Conservation (phyloP, 2,113 vertebrate genomes). For the Pelodiscus sinensis region DNA sequence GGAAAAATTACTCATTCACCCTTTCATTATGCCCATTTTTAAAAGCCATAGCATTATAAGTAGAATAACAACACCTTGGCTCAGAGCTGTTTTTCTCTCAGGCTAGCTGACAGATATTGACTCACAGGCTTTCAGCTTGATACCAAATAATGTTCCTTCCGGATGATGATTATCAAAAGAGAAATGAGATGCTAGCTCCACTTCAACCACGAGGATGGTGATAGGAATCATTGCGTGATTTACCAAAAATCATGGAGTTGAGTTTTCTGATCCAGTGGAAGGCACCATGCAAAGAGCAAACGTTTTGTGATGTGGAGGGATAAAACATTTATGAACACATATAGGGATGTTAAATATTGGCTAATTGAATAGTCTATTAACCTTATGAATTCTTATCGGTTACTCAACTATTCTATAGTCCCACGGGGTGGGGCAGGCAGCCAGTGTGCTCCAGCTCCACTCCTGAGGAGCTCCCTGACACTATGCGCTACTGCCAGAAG, state of each 20-base stretch:
- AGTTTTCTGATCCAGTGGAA: constrained; percentile 9
- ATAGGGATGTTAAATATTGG: too few relatives aligned
- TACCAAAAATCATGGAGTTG: constrained; percentile 12
- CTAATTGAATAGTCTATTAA: too few relatives aligned
- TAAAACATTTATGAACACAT: not conserved
- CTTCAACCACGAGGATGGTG: not conserved
- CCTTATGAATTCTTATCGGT: too few relatives aligned
- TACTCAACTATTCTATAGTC: too few relatives aligned
- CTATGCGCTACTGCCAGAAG: too few relatives aligned
- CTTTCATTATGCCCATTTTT: not conserved
- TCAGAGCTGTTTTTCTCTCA: not conserved
- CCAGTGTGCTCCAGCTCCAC: too few relatives aligned
- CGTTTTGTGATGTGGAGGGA: constrained; percentile 32
- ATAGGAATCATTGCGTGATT: constrained; percentile 25
- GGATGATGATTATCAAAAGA: not conserved
- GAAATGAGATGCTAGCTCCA: not conserved
- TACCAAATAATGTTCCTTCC: not conserved
- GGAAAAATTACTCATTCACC: not conserved
- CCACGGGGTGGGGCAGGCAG: too few relatives aligned
- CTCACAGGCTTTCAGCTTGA: not conserved
- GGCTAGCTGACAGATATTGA: not conserved
- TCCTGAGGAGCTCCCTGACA: too few relatives aligned
- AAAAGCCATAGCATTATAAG: constrained; percentile 15
- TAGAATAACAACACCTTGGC: constrained; percentile 2
- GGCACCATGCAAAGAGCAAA: constrained; percentile 6